These are phyloP conservation scores for Squalus acanthias DNA, from an alignment of 2,797 vertebrate genomes.

Conservation along the genomic window DNA sequence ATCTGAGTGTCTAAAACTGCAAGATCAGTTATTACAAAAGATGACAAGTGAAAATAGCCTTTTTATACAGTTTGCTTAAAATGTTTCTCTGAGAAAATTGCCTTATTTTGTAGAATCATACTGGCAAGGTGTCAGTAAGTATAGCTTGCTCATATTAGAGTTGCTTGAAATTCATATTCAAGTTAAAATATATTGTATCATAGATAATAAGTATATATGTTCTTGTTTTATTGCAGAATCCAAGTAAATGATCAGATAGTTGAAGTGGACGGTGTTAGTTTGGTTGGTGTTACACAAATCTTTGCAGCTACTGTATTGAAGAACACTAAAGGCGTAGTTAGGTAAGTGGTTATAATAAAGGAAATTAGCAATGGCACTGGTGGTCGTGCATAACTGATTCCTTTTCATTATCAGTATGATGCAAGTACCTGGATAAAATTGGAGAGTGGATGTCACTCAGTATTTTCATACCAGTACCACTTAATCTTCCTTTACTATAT, in stretches of 20 bases:
- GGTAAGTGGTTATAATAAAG: conserved; percentile 52
- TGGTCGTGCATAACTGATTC: background rate
- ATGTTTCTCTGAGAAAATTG: background rate
- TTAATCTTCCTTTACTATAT: background rate
- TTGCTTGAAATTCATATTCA: background rate
- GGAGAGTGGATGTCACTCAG: background rate
- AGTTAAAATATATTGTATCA: background rate
- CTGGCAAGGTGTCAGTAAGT: too few relatives aligned
- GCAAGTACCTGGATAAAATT: background rate
- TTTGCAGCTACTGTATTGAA: conserved; percentile 90
- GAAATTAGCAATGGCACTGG: background rate
- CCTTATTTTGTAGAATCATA: background rate
- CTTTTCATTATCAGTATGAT: background rate
- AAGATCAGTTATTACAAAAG: background rate
- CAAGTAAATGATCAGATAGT: conserved; percentile 92
- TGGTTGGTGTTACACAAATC: conserved; percentile 84
- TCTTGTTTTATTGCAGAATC: conserved; percentile 63
- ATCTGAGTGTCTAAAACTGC: background rate
- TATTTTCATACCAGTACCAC: background rate
- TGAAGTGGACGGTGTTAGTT: conserved; percentile 81
- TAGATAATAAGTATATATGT: background rate
- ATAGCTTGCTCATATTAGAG: background rate
- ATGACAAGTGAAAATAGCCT: background rate
- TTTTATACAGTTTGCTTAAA: background rate
- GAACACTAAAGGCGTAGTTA: conserved; percentile 85